These are phyloP conservation scores for Pangasius larnaudii DNA, from an alignment of 2,797 vertebrate species.

Conservation along the genomic window DNA sequence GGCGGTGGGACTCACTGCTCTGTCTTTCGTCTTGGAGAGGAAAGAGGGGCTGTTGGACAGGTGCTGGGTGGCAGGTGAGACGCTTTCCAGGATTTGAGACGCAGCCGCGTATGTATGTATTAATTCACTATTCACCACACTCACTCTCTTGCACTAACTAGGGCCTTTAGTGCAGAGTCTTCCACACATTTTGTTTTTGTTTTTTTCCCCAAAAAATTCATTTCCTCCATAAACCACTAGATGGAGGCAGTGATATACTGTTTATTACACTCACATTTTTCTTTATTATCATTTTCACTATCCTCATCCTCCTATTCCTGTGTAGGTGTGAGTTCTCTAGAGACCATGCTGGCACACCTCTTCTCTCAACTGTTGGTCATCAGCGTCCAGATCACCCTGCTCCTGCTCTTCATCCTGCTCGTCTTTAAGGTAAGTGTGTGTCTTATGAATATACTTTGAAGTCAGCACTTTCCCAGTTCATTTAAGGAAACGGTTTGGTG, in stretches of 20 bases:
- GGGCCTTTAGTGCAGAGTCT: background rate
- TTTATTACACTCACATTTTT: background rate
- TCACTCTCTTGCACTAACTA: background rate
- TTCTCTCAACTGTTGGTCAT: constrained; percentile 79
- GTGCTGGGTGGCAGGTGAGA: constrained; percentile 81
- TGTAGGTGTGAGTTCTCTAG: constrained; percentile 74
- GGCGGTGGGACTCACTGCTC: constrained; percentile 80
- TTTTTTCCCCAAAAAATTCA: background rate
- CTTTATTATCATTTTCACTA: background rate
- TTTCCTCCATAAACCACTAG: constrained; percentile 8
- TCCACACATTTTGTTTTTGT: too few relatives aligned
- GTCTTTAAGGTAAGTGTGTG: constrained; percentile 66
- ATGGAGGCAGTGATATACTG: background rate
- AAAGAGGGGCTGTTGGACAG: constrained; percentile 81
- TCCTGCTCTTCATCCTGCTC: constrained; percentile 79
- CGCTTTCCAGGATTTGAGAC: background rate
- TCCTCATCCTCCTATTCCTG: constrained; percentile 19
- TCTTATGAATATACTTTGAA: constrained; percentile 1
- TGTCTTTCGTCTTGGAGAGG: constrained; percentile 81
- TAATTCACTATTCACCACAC: background rate
- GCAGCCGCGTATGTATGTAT: background rate
- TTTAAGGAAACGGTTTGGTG: too few relatives aligned
- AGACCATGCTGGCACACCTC: constrained; percentile 75
- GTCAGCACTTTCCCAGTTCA: background rate
- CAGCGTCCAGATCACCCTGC: constrained; percentile 73